Evolutionary conservation across 2,888 invertebrate genomes (phyloP).

Genomic region (Oscheius onirici): DNA sequence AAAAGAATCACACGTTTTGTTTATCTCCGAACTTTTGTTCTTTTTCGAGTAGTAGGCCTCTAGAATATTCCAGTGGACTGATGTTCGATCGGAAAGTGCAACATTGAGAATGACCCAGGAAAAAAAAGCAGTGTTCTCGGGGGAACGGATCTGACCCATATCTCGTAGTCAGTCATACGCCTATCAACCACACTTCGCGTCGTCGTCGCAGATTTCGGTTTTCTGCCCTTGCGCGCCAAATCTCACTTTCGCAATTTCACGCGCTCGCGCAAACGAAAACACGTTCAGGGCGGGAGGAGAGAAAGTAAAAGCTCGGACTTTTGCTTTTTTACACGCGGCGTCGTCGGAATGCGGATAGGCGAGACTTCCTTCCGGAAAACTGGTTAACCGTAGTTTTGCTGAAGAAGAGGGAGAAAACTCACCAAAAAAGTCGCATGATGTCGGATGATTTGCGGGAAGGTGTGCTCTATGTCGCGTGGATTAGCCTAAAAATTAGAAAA

Average conservation of each 20-base stretch:
- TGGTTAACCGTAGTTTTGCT: too few species aligned
- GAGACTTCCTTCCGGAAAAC: background rate
- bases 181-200: background rate
- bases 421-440: slow-evolving; percentile 20
- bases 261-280: slow-evolving; percentile 1
- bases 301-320: slow-evolving; percentile 25
- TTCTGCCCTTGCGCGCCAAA: slow-evolving; percentile 6
- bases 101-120: background rate
- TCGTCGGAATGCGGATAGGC: slow-evolving; percentile 1
- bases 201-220: slow-evolving; percentile 18
- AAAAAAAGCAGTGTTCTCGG: background rate
- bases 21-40: background rate
- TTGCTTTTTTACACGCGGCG: slow-evolving; percentile 1
- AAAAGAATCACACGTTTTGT: too few species aligned
- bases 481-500: too few species aligned
- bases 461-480: too few species aligned
- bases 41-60: background rate
- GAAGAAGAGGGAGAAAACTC: too few species aligned
- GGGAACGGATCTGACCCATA: slow-evolving; percentile 25
- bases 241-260: slow-evolving; percentile 16
- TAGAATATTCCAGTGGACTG: background rate
- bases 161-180: background rate
- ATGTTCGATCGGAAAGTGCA: background rate
- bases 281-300: slow-evolving; percentile 1
- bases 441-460: too few species aligned